A percentile compares a stretch with the other conserved stretches of the same genome.
These are phyloP conservation scores for Pyralis farinalis DNA, from an alignment of 2,888 invertebrate species.

Conservation along the genomic window DNA sequence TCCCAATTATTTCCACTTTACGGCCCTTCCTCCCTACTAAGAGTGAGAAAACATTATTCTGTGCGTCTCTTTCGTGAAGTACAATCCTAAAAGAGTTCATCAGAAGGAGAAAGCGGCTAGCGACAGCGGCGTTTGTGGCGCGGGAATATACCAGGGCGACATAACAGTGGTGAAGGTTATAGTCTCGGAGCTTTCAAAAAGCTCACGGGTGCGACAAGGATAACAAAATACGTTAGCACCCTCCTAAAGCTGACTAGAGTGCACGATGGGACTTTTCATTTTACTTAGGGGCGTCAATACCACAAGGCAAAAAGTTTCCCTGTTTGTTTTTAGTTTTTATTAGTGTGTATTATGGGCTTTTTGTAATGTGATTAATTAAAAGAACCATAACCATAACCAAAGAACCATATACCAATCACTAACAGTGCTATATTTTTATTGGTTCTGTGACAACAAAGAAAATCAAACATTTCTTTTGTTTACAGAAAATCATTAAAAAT, in stretches of 20 bases:
- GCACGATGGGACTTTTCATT: slow-evolving; percentile 29
- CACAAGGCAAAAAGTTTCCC: no score
- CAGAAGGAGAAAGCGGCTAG: slow-evolving; percentile 78
- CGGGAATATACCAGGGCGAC: slow-evolving; percentile 73
- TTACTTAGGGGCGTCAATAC: background rate
- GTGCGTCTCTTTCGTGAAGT: slow-evolving; percentile 31
- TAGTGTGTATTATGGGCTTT: no score
- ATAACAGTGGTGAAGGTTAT: slow-evolving; percentile 34
- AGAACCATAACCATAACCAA: no score
- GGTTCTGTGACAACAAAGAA: no score
- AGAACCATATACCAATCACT: no score
- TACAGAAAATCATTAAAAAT: no score
- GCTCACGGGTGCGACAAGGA: slow-evolving; percentile 57
- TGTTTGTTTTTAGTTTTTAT: no score
- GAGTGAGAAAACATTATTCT: slow-evolving; percentile 26
- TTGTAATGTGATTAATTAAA: no score
- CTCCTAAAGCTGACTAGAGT: slow-evolving; percentile 35
- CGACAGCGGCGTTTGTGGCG: slow-evolving; percentile 71
- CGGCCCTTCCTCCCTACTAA: slow-evolving; percentile 3
- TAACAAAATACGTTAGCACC: slow-evolving; percentile 29
- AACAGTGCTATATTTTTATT: no score
- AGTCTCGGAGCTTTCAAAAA: slow-evolving; percentile 52
- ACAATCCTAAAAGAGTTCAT: slow-evolving; percentile 45
- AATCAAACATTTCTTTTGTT: no score
- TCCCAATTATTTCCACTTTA: no score